Percentiles rank a stretch among this genome's conserved stretches.
phyloP scores from a whole-genome alignment of 2,797 vertebrate genomes.

The Tokudaia tokunoshimensis region DNA sequence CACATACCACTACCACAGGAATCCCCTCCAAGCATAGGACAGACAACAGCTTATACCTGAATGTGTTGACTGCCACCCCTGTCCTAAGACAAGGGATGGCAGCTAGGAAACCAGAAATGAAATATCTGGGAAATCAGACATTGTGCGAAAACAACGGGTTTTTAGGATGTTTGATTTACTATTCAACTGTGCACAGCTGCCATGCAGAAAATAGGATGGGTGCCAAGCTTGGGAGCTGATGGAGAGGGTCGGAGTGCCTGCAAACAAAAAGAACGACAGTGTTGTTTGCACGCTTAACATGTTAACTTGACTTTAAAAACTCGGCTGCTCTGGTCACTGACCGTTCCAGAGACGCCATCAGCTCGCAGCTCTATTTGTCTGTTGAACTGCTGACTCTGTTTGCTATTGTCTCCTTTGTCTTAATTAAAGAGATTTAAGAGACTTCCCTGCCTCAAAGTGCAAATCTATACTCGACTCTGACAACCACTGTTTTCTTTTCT shows the following conservation, averaged over 20 bases:
- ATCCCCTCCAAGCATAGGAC: conserved; percentile 69
- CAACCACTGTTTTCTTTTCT: background rate
- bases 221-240: conserved; percentile 87
- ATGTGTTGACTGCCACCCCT: conserved; percentile 77
- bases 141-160: conserved; percentile 92
- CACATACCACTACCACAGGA: conserved; percentile 53
- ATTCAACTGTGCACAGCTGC: conserved; percentile 92
- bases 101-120: conserved; percentile 86
- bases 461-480: conserved; percentile 20
- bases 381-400: background rate
- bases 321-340: conserved; percentile 72
- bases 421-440: conserved; percentile 74
- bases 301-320: conserved; percentile 82
- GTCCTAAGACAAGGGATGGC: conserved; percentile 82
- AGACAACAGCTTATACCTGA: conserved; percentile 82
- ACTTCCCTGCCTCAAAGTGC: conserved; percentile 44
- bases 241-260: conserved; percentile 72
- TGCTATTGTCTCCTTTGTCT: conserved; percentile 56
- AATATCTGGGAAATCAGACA: conserved; percentile 90
- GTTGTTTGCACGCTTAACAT: conserved; percentile 86
- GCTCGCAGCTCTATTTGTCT: conserved; percentile 50
- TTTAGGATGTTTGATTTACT: conserved; percentile 92
- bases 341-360: conserved; percentile 72
- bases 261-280: conserved; percentile 23
- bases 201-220: conserved; percentile 88